Conservation (phyloP, 2,888 invertebrate genomes). For the Thecocarcelia acutangulata region DNA sequence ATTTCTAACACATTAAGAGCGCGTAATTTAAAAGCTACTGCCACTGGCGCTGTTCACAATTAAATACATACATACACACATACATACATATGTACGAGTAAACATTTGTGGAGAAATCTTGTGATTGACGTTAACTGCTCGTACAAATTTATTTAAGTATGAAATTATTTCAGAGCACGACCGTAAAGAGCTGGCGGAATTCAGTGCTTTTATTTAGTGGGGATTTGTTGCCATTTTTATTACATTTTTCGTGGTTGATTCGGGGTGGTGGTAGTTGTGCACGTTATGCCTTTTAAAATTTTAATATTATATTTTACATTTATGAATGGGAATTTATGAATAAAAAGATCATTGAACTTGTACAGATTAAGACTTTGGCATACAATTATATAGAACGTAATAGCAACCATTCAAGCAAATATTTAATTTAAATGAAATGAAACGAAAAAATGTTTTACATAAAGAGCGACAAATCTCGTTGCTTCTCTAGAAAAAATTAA, state of each 20-base stretch:
- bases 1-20: conserved; percentile 47
- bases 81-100: no score
- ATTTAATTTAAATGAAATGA: background rate
- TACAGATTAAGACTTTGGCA: conserved; percentile 12
- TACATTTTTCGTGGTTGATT: conserved; percentile 7
- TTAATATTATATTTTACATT: conserved; percentile 18
- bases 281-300: conserved; percentile 33
- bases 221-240: background rate
- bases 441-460: background rate
- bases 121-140: conserved; percentile 43
- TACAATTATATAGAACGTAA: conserved; percentile 29
- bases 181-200: background rate
- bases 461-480: no score
- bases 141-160: conserved; percentile 28
- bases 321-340: background rate
- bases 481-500: no score
- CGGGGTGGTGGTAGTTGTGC: conserved; percentile 4
- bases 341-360: conserved; percentile 59
- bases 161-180: conserved; percentile 8
- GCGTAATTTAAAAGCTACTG: conserved; percentile 45
- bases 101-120: background rate
- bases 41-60: conserved; percentile 1
- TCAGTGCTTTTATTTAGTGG: background rate
- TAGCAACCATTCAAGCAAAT: background rate
- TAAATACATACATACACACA: no score